Conservation (phyloP, 2,888 invertebrate genomes). For the Nephrotoma appendiculata region DNA sequence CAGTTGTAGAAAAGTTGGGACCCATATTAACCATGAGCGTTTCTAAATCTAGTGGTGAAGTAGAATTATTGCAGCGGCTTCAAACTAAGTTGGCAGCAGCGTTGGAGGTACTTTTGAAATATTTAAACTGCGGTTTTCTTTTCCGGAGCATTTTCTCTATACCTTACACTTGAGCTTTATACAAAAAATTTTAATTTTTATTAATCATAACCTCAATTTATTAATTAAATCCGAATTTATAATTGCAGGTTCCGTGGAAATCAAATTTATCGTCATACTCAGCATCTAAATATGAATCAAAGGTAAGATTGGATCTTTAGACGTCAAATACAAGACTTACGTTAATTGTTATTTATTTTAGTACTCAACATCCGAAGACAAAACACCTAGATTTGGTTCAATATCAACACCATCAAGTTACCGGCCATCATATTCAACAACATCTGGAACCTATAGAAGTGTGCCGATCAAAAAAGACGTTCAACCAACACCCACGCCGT, state of each 20-base stretch:
- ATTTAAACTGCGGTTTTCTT: background rate
- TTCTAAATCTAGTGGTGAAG: background rate
- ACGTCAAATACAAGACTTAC: background rate
- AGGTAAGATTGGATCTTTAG: background rate
- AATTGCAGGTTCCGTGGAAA: slow-evolving; percentile 28
- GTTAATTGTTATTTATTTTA: slow-evolving; percentile 3
- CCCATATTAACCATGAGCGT: background rate
- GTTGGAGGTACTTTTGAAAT: background rate
- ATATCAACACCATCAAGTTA: slow-evolving; percentile 27
- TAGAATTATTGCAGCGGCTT: background rate
- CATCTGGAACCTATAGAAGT: slow-evolving; percentile 30
- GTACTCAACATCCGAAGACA: slow-evolving; percentile 7
- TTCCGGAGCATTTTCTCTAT: background rate
- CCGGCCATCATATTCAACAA: slow-evolving; percentile 31
- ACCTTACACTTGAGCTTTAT: background rate
- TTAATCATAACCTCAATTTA: background rate
- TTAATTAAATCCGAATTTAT: background rate
- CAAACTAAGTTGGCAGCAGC: background rate
- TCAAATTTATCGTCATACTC: slow-evolving; percentile 23
- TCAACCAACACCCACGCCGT: slow-evolving; percentile 15
- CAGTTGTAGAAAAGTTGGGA: background rate
- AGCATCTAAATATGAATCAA: slow-evolving; percentile 24
- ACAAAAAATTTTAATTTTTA: background rate
- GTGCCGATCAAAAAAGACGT: slow-evolving; percentile 24
- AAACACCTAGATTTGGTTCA: slow-evolving; percentile 22